Evolutionary conservation across 2,888 invertebrate species (phyloP).

Genomic region (Rhamphomyia laevipes): DNA sequence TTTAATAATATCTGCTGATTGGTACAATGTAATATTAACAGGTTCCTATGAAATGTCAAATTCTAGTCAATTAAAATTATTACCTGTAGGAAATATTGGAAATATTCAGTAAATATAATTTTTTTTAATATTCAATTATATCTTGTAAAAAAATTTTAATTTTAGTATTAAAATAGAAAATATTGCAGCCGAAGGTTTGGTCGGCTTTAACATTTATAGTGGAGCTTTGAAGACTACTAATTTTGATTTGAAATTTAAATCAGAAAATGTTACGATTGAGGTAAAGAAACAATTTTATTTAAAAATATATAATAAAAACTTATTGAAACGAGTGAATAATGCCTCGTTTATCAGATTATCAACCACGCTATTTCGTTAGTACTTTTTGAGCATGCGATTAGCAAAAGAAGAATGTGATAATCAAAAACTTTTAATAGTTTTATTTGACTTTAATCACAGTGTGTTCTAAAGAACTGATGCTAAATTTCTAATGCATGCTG

Average conservation of each 20-base stretch:
- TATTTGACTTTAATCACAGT: no score
- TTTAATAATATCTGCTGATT: constrained; percentile 9
- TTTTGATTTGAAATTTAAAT: constrained; percentile 9
- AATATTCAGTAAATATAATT: constrained; percentile 8
- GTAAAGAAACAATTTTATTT: constrained; percentile 1
- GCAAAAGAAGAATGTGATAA: no score
- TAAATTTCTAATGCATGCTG: no score
- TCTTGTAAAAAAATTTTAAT: not conserved
- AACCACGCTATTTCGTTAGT: no score
- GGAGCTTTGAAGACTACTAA: constrained; percentile 11
- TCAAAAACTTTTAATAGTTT: no score
- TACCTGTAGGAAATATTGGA: constrained; percentile 10
- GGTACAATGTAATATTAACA: constrained; percentile 9
- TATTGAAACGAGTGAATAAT: no score
- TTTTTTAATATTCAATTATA: not conserved
- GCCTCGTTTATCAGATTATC: no score
- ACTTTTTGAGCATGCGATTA: no score
- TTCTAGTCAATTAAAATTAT: constrained; percentile 11
- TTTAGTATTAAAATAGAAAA: constrained; percentile 11
- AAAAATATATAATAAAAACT: no score
- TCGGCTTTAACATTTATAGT: constrained; percentile 9
- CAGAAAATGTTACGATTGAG: constrained; percentile 8
- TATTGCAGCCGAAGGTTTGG: constrained; percentile 5
- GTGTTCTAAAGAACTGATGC: no score
- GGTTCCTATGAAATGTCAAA: constrained; percentile 12